Base-by-base conservation (phyloP, 2,888 invertebrate species). In the Drosophila lutescens region DNA sequence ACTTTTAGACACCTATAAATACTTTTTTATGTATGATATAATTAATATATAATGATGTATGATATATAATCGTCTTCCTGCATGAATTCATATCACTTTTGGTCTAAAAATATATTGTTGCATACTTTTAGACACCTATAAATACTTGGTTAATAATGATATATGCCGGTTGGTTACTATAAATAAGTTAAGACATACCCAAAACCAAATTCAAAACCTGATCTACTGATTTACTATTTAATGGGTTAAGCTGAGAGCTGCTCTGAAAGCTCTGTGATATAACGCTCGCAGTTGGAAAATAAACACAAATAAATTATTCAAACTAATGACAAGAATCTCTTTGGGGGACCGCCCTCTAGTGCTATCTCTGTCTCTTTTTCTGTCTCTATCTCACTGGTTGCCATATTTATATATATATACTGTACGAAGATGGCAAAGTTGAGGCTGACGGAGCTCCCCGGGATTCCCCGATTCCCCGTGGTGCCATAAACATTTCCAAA, bases 401-500 rank as follows among this genome's bases (percentile, higher is more conserved):
- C 59, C 36, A 41, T 40, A 20, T 51, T 32, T 65, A 26, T 57
- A 40, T 53, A 60, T 41, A 13, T 50, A 17, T 56, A 36, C 36
- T 20, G 26, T 15, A 47, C 26, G 57, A 49, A 46, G 40, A 17
- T 47, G 41, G 56, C 30, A 38, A 13, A 44, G 43, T 36, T 58
- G 53, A 5, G 30, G 9, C 36, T 44, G 2, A 32, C 3, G 23
- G 13, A 41, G 41, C 13, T 41, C 36, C 34, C 56, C 32, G 30
- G 15, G 26, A 49, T 32, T 49, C 32, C 41, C 17, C 38, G 23
- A 7, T 17, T 70, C 79, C 82, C 86, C 34, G 44, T 41, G 69
- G 87, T 78, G 85, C 69, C 82, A 81, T 82, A 82, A 87, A 82
- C 82, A 78, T 84, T 67, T 84, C 68, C 57, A 51, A 75, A 63